These are phyloP conservation scores for Rhabdophis nuchalis DNA, from an alignment of 2,797 vertebrate genomes.

Conservation along the genomic window DNA sequence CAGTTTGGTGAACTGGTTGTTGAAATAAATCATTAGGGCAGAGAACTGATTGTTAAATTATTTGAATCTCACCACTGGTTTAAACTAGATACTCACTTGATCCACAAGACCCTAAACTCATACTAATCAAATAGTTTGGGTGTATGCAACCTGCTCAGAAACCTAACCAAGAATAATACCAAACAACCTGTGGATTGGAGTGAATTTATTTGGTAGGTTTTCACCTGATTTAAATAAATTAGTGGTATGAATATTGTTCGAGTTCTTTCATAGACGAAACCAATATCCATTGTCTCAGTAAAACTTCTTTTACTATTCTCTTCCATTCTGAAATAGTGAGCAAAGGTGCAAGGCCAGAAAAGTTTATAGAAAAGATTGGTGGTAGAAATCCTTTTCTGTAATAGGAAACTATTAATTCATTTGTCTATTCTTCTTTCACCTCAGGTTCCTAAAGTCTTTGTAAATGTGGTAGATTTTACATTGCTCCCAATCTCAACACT, in stretches of 20 bases:
- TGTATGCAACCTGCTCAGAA: not conserved
- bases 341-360: not conserved
- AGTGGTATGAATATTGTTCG: not conserved
- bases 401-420: not conserved
- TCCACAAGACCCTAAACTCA: not conserved
- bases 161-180: not conserved
- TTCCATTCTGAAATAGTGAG: not conserved
- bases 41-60: too few relatives aligned
- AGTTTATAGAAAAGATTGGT: not conserved
- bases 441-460: slow-evolving; percentile 71
- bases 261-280: not conserved
- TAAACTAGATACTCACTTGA: not conserved
- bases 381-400: not conserved
- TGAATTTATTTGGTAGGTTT: not conserved
- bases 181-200: not conserved
- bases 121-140: not conserved
- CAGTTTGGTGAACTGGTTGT: too few relatives aligned
- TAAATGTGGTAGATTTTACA: slow-evolving; percentile 73
- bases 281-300: not conserved
- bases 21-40: too few relatives aligned
- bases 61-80: too few relatives aligned
- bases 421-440: not conserved
- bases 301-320: not conserved
- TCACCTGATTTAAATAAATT: not conserved
- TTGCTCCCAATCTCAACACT: slow-evolving; percentile 30